A percentile compares a stretch with the other conserved stretches of the same genome.
Conservation (phyloP, 2,797 vertebrate species). For the Chromobotia macracanthus region DNA sequence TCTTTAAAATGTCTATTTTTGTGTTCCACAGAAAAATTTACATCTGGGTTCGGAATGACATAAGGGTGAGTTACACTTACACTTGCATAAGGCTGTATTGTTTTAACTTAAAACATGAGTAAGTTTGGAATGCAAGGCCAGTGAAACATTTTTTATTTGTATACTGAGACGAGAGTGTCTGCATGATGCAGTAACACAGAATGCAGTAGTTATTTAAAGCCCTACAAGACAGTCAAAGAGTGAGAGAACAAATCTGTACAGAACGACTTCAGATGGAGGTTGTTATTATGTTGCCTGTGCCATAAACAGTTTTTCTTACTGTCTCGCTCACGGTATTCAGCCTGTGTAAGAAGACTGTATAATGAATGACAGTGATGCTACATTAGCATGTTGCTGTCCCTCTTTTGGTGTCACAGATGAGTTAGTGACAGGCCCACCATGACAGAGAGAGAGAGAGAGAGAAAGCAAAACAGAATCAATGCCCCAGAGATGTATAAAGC, state of each 20-base stretch:
- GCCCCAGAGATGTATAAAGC: not conserved
- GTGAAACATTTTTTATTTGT: not conserved
- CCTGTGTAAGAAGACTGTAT: slow-evolving; percentile 68
- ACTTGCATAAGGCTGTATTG: not conserved
- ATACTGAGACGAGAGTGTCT: not conserved
- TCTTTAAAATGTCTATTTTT: too few relatives aligned
- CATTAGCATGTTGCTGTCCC: slow-evolving; percentile 79
- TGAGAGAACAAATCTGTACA: slow-evolving; percentile 23
- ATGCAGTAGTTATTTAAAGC: slow-evolving; percentile 17
- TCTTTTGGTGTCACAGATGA: slow-evolving; percentile 68
- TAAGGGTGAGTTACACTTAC: too few relatives aligned
- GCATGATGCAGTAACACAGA: slow-evolving; percentile 14
- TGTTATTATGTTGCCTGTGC: slow-evolving; percentile 26
- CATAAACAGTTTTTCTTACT: not conserved
- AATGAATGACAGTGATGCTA: slow-evolving; percentile 84
- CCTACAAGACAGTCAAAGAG: slow-evolving; percentile 13
- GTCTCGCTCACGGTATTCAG: slow-evolving; percentile 33
- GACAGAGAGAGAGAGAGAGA: slow-evolving; percentile 25
- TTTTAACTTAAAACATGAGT: not conserved
- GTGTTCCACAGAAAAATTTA: not conserved
- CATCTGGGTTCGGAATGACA: too few relatives aligned
- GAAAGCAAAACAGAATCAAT: not conserved
- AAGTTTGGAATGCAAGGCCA: not conserved
- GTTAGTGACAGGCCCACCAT: slow-evolving; percentile 78
- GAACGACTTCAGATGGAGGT: slow-evolving; percentile 17